Conservation (phyloP, 1,140 invertebrate species). For the Dufourea novaeangliae region DNA sequence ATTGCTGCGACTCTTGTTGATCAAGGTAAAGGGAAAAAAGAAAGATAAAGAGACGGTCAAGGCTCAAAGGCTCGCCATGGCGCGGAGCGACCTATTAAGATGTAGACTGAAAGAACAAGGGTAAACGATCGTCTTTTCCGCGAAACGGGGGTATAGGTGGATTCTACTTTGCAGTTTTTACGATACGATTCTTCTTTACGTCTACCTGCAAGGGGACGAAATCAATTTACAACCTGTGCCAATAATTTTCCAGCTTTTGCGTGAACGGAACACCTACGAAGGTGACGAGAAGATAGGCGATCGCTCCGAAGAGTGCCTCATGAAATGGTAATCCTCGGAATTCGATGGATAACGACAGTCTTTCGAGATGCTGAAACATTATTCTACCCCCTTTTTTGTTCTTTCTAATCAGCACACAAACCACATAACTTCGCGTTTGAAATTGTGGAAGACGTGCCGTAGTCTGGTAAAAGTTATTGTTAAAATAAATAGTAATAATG, state of each 20-base stretch:
- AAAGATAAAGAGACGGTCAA: background rate
- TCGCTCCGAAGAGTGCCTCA: background rate
- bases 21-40: constrained; percentile 29
- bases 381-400: too few species aligned
- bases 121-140: background rate
- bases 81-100: constrained; percentile 32
- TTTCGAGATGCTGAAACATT: background rate
- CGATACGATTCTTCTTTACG: background rate
- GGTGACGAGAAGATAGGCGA: background rate
- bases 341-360: background rate
- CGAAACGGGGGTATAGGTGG: background rate
- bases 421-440: background rate
- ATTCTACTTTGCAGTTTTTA: too few species aligned
- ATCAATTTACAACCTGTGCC: constrained; percentile 4
- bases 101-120: constrained; percentile 3
- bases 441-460: too few species aligned
- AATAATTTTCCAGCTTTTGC: constrained; percentile 2
- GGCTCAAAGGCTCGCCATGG: constrained; percentile 17
- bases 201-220: background rate
- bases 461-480: too few species aligned
- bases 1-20: background rate
- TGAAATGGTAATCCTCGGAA: background rate
- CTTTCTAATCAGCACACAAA: too few species aligned
- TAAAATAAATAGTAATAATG: too few species aligned
- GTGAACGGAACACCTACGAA: background rate